These are phyloP conservation scores for Pyrrhosoma nymphula DNA, from an alignment of 2,888 invertebrate species.

Conservation along the genomic window DNA sequence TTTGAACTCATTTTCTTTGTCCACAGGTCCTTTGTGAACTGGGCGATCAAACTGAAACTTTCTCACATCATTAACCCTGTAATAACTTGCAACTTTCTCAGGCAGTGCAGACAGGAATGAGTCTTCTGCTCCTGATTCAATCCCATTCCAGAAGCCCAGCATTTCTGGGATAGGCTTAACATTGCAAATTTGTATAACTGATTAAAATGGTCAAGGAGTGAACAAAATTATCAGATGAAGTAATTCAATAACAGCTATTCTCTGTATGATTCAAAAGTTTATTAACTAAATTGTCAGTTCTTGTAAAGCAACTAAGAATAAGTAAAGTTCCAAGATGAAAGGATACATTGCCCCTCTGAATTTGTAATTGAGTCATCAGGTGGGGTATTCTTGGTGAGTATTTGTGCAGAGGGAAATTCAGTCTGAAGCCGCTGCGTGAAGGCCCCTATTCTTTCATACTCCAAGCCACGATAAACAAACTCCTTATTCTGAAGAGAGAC, in stretches of 20 bases:
- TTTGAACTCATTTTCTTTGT: conserved; percentile 97
- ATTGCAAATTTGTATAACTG: conserved; percentile 95
- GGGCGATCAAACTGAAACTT: conserved; percentile 95
- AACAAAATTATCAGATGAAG: no score
- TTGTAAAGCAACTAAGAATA: conserved; percentile 1
- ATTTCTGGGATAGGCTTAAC: conserved; percentile 92
- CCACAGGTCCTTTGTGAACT: conserved; percentile 92
- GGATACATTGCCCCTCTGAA: conserved; percentile 91
- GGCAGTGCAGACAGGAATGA: conserved; percentile 83
- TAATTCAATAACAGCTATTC: no score
- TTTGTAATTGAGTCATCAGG: conserved; percentile 93
- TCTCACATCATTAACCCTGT: conserved; percentile 93
- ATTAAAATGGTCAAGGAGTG: conserved; percentile 68
- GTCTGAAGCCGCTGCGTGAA: conserved; percentile 96
- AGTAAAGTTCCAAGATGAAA: conserved; percentile 72
- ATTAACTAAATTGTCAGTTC: background rate
- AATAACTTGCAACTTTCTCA: conserved; percentile 92
- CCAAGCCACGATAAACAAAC: conserved; percentile 96
- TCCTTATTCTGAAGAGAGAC: conserved; percentile 88
- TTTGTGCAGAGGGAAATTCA: conserved; percentile 96
- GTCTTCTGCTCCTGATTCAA: conserved; percentile 76
- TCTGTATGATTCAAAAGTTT: no score
- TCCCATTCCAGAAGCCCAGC: conserved; percentile 42
- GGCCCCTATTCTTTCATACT: conserved; percentile 96
- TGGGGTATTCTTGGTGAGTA: conserved; percentile 93